Base-by-base conservation (phyloP, 2,113 vertebrate genomes). In the Bothrops jararaca region DNA sequence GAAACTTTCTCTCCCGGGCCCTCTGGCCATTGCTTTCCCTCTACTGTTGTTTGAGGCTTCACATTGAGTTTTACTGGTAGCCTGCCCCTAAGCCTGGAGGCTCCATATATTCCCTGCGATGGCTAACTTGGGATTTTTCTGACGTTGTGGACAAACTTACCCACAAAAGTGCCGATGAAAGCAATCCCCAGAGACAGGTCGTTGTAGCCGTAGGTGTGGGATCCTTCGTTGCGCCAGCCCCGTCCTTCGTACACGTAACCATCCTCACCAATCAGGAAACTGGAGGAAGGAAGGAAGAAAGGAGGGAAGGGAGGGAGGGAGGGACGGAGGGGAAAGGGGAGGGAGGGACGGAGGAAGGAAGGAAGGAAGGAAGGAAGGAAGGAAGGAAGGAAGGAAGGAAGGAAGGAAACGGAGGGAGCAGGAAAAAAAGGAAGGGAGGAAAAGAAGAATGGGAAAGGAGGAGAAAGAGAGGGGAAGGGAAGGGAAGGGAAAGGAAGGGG, bases 211-310 rank as follows among this genome's bases (percentile, higher is more conserved):
- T 95, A 97, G 85, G 98, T 94, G 50, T 99, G 98, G 8, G 97
- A 95, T 1, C 98, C 98, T 1, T 97, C 94, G 29, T 97, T 57
- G 2, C 96, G 95, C 98, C 98, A 98, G 29, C 98, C 98, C 2
- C 98, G 96, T 0, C 98, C 98, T 95, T 99, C 98, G 24, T 97
- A 98, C 23, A 98, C 95, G 0, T 93, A 95, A 0, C 98, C 98
- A 18, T 98, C 97, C 10, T 94, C 95, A 24, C 97, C 97, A 1
- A 98, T 96, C 57, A 98, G 96, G 94, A 98, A 98, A 93, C 98
- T 98, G 95, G 1, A 95, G 42, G 3, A 92, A 64, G 8, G 13
- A 88, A 39, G 56, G 42, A 89, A 85, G 90, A 26, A 74, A 69
- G 92, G 39, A 2, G 80, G 34, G 26, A 20, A 89, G 57, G 34